phyloP scores from a whole-genome alignment of 2,113 vertebrate species.

The Halichoerus grypus region DNA sequence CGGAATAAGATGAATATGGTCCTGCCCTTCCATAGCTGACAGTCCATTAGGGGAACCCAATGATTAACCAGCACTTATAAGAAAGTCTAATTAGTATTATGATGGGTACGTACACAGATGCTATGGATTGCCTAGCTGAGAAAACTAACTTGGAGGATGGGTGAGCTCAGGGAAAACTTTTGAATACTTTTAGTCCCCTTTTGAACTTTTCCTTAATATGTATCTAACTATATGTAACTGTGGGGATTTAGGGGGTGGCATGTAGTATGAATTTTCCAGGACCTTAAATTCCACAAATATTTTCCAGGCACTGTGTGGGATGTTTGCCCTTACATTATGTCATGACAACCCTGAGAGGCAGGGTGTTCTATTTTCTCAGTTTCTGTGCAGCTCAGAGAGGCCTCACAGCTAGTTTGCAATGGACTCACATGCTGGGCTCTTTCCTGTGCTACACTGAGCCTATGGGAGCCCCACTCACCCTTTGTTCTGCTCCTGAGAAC shows the following conservation, averaged over 20 bases:
- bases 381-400: background rate
- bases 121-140: background rate
- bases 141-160: background rate
- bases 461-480: rapidly evolving
- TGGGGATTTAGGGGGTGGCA: background rate
- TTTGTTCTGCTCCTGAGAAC: background rate
- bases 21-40: background rate
- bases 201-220: background rate
- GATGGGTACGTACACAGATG: background rate
- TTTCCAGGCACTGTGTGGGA: background rate
- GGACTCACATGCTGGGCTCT: background rate
- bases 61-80: background rate
- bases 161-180: background rate
- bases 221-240: background rate
- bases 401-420: background rate
- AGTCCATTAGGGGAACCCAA: background rate
- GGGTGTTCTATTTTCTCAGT: background rate
- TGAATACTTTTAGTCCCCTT: background rate
- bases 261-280: background rate
- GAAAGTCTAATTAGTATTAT: background rate
- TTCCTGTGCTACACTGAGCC: background rate
- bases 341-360: background rate
- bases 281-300: background rate
- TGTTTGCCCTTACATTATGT: background rate
- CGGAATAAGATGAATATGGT: background rate